Conservation (phyloP, 1,140 invertebrate species). For the Schlechtendalia chinensis region DNA sequence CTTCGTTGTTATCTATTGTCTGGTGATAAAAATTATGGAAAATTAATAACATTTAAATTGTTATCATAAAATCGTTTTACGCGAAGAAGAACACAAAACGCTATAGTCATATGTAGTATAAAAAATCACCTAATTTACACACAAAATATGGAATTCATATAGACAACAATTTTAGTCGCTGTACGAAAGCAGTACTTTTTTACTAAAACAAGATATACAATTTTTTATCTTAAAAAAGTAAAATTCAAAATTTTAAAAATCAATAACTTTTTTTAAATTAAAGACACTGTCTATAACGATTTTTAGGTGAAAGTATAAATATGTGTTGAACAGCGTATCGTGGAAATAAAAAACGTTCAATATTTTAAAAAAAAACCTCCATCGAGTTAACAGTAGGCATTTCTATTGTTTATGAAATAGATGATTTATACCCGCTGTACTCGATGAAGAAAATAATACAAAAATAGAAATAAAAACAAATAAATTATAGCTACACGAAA, state of each 20-base stretch:
- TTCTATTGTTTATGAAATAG: background rate
- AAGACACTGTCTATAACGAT: too few relatives aligned
- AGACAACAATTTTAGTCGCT: too few relatives aligned
- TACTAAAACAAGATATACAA: background rate
- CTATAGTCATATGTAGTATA: too few relatives aligned
- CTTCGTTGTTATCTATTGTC: too few relatives aligned
- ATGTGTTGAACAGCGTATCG: too few relatives aligned
- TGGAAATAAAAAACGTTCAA: background rate
- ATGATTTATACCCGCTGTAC: too few relatives aligned
- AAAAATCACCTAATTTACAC: background rate
- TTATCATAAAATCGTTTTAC: too few relatives aligned
- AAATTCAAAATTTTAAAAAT: background rate
- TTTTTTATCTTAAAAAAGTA: background rate
- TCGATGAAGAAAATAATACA: background rate
- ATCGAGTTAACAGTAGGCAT: background rate
- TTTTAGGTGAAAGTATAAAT: too few relatives aligned
- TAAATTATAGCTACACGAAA: background rate
- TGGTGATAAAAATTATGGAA: too few relatives aligned
- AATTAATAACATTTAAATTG: too few relatives aligned
- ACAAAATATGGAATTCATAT: background rate
- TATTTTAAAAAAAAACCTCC: background rate
- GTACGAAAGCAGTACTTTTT: background rate
- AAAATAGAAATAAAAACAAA: background rate
- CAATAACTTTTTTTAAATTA: background rate
- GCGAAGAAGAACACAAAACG: too few relatives aligned